Evolutionary conservation across 2,888 invertebrate species (phyloP), one percentile per base, ranked within the genome.

Genomic region (Empis livida): DNA sequence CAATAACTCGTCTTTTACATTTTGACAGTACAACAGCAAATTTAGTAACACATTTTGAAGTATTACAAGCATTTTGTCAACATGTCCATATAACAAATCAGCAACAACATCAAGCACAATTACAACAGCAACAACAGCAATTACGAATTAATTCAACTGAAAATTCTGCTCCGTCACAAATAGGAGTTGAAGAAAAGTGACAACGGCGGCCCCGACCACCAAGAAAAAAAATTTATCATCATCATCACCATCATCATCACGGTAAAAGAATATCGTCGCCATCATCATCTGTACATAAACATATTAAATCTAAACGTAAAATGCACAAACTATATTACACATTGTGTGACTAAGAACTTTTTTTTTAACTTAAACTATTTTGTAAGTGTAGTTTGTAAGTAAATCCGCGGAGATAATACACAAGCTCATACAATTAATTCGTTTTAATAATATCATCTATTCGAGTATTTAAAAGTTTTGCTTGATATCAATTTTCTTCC

Each of bases 31-130:
- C 67, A 56, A 64, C 66, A 35, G 67, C 70, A 30, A 69, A 79
- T 45, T 72, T 92, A 41, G 76, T 78, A 59, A 79, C 78, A 59
- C 92, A 92, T 71, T 91, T 92, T 69, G 77, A 81, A 58, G 76
- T 90, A 52, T 71, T 87, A 48, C 75, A 74, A 54, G 74, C 74
- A 53, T 82, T 84, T 68, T 68, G 69, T 46, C 68, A 68, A 52
- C 67, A 68, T 47, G 62, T 68, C 49, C 65, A 67, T 50, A 59
- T 63, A 41, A 60, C 61, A 14, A 61, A 59, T 51, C 67, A 68
- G 44, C 65, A 63, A 46, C 54, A 55, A 32, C 52, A 52, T 45
- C 41, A 37, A 39, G 38, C 31, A 15, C 44, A 43, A 43, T 42
- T 47, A 15, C 50, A 49, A 47, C 51, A 53, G 49, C 54, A 55